phyloP scores from a whole-genome alignment of 2,113 vertebrate species.

The Apus apus region DNA sequence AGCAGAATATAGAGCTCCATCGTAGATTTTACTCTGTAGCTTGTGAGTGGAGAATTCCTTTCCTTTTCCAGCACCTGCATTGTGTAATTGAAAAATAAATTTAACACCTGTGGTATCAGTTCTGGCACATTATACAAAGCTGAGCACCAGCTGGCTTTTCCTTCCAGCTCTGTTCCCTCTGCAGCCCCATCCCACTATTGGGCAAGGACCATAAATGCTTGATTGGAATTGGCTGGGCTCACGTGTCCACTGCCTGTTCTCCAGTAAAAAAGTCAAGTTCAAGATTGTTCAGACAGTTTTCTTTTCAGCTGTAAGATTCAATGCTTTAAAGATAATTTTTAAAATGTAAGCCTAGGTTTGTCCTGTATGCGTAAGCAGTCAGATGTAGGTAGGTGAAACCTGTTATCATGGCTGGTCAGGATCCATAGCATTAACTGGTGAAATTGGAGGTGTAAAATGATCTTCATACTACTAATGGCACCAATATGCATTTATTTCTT shows the following conservation, averaged over 20 bases:
- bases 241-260: background rate
- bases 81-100: background rate
- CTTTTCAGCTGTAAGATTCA: background rate
- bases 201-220: background rate
- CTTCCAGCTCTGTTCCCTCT: background rate
- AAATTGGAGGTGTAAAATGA: background rate
- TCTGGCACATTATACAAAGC: background rate
- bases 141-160: background rate
- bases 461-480: background rate
- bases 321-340: background rate
- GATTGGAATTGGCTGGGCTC: background rate
- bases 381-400: background rate
- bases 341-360: background rate
- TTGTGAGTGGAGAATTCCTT: background rate
- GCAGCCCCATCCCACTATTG: background rate
- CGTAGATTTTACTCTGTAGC: background rate
- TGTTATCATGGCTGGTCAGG: accelerated
- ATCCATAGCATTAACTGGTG: background rate
- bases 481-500: background rate
- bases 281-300: background rate
- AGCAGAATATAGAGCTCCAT: background rate
- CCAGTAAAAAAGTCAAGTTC: background rate
- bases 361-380: background rate
- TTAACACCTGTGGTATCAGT: background rate
- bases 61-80: background rate